phyloP scores from a whole-genome alignment of 2,113 vertebrate species.

The Manacus vitellinus region DNA sequence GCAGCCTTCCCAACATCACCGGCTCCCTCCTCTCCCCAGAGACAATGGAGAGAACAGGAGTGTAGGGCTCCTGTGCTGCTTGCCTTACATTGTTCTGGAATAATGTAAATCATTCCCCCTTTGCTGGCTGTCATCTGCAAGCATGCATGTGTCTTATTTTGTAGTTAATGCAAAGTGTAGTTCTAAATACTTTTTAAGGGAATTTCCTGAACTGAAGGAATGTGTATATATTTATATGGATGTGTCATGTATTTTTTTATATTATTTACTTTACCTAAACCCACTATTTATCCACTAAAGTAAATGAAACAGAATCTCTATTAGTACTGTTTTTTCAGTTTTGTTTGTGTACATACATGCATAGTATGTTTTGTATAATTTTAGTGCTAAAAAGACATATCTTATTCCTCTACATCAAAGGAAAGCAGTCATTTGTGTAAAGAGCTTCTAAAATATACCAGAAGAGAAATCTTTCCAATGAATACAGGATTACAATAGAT shows the following conservation, averaged over 20 bases:
- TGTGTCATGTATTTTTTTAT: not conserved
- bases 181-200: not conserved
- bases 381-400: not conserved
- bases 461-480: not conserved
- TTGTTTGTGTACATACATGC: not conserved
- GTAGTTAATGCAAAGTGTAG: not conserved
- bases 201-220: not conserved
- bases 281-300: not conserved
- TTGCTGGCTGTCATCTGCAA: not conserved
- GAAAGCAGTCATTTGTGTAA: not conserved
- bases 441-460: conserved; percentile 8
- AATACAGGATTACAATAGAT: not conserved
- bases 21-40: not conserved
- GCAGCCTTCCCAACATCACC: not conserved
- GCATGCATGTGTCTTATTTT: not conserved
- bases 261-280: not conserved
- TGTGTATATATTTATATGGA: not conserved
- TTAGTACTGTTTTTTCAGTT: not conserved
- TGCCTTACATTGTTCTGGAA: not conserved
- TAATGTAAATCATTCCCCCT: not conserved
- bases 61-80: not conserved
- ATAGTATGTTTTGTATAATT: not conserved
- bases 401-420: not conserved
- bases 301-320: not conserved
- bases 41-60: not conserved